These are phyloP conservation scores for Drosophila insularis DNA, from an alignment of 1,140 invertebrate species.

Conservation along the genomic window DNA sequence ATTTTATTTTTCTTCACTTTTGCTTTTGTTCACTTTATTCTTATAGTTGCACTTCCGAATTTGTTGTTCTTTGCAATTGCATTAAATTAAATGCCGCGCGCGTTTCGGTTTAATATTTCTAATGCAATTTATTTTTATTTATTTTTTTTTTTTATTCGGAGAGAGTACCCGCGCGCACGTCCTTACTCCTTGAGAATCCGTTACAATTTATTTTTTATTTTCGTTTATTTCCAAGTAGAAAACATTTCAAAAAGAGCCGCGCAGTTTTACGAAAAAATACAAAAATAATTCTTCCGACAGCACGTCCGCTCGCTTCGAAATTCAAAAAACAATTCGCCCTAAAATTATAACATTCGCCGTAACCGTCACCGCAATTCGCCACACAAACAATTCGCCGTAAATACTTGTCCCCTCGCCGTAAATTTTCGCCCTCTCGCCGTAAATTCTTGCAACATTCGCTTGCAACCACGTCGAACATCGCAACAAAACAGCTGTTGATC, in stretches of 20 bases:
- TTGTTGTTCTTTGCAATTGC: background rate
- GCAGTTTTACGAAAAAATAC: background rate
- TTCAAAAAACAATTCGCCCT: no score
- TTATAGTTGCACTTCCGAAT: background rate
- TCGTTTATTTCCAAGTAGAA: background rate
- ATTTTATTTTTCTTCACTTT: background rate
- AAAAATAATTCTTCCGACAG: background rate
- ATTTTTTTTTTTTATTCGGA: background rate
- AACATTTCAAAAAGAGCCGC: background rate
- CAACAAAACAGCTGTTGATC: no score
- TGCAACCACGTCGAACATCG: no score
- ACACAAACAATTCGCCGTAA: no score
- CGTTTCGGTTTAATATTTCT: background rate
- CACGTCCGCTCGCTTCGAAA: conserved; percentile 2
- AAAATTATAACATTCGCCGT: no score
- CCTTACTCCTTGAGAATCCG: background rate
- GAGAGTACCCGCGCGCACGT: background rate
- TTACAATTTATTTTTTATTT: conserved; percentile 1
- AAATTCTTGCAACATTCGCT: no score
- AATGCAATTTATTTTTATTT: background rate
- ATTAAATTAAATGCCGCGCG: background rate
- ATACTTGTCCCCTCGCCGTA: no score
- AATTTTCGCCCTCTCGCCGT: no score
- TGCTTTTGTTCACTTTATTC: conserved; percentile 4
- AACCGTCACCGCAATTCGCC: no score